phyloP scores from a whole-genome alignment of 2,797 vertebrate species.

The Phoeniculus purpureus region DNA sequence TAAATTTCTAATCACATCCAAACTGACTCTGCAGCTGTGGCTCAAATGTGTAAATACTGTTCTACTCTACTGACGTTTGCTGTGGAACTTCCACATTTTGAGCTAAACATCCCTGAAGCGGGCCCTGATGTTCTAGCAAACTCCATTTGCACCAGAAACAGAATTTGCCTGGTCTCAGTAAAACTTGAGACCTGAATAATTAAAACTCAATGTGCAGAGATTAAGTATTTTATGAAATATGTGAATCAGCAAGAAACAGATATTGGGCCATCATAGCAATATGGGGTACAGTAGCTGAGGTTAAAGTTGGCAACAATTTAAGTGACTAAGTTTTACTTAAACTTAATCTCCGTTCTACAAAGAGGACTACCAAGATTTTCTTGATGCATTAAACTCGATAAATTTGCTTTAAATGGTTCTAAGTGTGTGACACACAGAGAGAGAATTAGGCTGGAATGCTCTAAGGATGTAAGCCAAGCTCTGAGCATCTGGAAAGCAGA shows the following conservation, averaged over 20 bases:
- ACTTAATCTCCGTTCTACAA: background rate
- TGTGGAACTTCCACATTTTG: background rate
- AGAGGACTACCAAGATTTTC: conserved; percentile 13
- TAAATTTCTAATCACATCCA: conserved; percentile 27
- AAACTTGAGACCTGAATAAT: background rate
- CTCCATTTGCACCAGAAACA: background rate
- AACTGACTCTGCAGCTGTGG: conserved; percentile 19
- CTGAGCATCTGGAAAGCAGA: conserved; percentile 80
- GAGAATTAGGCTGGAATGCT: conserved; percentile 66
- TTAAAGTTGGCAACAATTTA: background rate
- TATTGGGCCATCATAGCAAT: background rate
- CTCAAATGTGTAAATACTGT: background rate
- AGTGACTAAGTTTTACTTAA: background rate
- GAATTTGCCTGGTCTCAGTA: background rate
- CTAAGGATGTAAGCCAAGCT: conserved; percentile 67
- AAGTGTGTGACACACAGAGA: conserved; percentile 16
- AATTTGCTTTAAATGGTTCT: conserved; percentile 52
- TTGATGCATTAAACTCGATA: background rate
- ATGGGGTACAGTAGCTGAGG: background rate
- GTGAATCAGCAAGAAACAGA: background rate
- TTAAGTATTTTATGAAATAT: background rate
- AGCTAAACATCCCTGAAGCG: background rate
- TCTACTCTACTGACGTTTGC: conserved; percentile 1
- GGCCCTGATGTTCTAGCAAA: background rate
- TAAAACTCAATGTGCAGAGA: background rate